Conservation (phyloP, 2,888 invertebrate genomes). For the Leptogaster cylindrica region DNA sequence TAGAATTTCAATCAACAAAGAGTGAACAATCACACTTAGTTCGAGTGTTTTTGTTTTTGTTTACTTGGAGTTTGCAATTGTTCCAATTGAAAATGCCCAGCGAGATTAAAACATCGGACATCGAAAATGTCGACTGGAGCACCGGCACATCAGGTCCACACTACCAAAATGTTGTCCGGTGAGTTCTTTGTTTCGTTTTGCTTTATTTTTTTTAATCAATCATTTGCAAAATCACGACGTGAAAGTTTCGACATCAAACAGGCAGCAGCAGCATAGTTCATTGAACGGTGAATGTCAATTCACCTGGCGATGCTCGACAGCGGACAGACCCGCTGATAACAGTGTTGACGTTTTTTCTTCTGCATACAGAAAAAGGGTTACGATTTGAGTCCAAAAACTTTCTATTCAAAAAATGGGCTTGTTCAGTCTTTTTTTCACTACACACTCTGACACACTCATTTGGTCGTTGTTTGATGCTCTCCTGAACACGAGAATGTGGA, state of each 20-base stretch:
- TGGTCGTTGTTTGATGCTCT: too few relatives aligned
- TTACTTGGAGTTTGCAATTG: not conserved
- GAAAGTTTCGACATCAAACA: not conserved
- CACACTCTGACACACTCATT: too few relatives aligned
- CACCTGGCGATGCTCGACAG: not conserved
- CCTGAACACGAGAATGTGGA: too few relatives aligned
- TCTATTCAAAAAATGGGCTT: too few relatives aligned
- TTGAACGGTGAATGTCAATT: constrained; percentile 9
- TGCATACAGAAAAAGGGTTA: too few relatives aligned
- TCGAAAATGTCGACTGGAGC: constrained; percentile 72
- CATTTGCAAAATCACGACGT: not conserved
- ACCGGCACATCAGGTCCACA: constrained; percentile 60
- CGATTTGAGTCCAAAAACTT: too few relatives aligned
- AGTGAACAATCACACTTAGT: not conserved
- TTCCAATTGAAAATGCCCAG: constrained; percentile 67
- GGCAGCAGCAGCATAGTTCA: not conserved
- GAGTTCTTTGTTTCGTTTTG: constrained; percentile 47
- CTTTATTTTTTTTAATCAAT: not conserved
- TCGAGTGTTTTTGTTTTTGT: constrained; percentile 4
- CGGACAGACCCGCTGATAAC: too few relatives aligned
- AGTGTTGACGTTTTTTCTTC: too few relatives aligned
- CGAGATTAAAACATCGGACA: constrained; percentile 72
- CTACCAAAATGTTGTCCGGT: constrained; percentile 60
- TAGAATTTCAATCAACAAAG: not conserved
- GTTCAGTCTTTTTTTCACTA: too few relatives aligned